Conservation (phyloP, 2,888 invertebrate genomes). For the Ceriagrion tenellum region DNA sequence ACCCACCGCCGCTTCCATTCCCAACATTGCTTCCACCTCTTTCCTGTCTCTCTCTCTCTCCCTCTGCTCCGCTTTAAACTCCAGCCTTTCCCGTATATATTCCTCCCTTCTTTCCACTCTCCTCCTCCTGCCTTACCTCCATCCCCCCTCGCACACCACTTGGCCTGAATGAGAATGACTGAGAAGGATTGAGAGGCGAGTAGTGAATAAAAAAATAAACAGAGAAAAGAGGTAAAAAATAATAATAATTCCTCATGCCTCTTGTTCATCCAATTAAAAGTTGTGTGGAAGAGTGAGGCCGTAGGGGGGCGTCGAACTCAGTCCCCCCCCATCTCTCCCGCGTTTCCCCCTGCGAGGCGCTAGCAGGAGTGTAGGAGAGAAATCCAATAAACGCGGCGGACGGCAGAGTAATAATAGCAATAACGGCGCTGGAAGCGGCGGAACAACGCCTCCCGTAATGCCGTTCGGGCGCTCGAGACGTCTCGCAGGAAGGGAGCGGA, state of each 20-base stretch:
- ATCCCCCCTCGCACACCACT: background rate
- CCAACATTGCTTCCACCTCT: background rate
- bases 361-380: background rate
- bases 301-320: background rate
- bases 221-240: background rate
- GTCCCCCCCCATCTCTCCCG: background rate
- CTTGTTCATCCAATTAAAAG: conserved; percentile 30
- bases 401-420: background rate
- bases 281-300: background rate
- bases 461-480: background rate
- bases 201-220: background rate
- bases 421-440: background rate
- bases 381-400: background rate
- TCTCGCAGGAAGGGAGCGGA: background rate
- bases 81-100: too few species aligned
- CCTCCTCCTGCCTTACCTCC: background rate
- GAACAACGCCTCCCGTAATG: background rate
- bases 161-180: background rate
- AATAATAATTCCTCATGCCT: background rate
- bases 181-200: conserved; percentile 4
- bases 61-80: too few species aligned
- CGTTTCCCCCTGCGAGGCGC: background rate
- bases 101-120: background rate
- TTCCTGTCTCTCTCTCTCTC: too few species aligned
- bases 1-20: background rate